These are phyloP conservation scores for Carpatolechia fugitivella DNA, from an alignment of 2,888 invertebrate genomes.

Conservation along the genomic window DNA sequence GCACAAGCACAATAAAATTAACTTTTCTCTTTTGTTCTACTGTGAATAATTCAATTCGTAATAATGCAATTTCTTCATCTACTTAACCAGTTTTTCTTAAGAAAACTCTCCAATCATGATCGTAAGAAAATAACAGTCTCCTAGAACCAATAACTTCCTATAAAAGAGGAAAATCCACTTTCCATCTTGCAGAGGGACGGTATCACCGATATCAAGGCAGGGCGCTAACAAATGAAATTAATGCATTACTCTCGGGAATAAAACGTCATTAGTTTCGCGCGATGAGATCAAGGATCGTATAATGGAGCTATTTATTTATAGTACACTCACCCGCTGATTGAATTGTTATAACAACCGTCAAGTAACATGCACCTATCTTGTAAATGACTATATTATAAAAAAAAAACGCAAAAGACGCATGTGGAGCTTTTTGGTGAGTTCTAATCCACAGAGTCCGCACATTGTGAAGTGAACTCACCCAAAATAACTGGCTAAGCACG, in stretches of 20 bases:
- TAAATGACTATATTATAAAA: too few species aligned
- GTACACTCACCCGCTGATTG: background rate
- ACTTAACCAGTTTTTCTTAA: too few species aligned
- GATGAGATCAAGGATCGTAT: slow-evolving; percentile 52
- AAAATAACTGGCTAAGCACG: too few species aligned
- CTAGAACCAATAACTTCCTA: slow-evolving; percentile 52
- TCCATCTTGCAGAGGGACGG: slow-evolving; percentile 42
- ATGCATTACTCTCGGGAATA: slow-evolving; percentile 75
- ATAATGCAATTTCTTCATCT: too few species aligned
- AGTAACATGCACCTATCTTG: too few species aligned
- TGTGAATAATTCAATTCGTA: too few species aligned
- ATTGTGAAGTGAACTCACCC: too few species aligned
- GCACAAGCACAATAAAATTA: too few species aligned
- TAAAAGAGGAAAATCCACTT: slow-evolving; percentile 61
- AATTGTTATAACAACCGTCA: background rate
- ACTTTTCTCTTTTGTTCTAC: too few species aligned
- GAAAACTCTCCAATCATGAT: background rate
- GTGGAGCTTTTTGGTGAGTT: too few species aligned
- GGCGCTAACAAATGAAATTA: slow-evolving; percentile 75
- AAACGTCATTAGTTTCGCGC: slow-evolving; percentile 73
- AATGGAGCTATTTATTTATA: slow-evolving; percentile 1
- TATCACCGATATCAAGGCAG: slow-evolving; percentile 46
- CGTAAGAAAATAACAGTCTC: background rate
- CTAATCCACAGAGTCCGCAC: too few species aligned
- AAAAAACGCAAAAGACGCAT: too few species aligned